phyloP scores from a whole-genome alignment of 1,140 invertebrate genomes.

The Dufourea novaeangliae region DNA sequence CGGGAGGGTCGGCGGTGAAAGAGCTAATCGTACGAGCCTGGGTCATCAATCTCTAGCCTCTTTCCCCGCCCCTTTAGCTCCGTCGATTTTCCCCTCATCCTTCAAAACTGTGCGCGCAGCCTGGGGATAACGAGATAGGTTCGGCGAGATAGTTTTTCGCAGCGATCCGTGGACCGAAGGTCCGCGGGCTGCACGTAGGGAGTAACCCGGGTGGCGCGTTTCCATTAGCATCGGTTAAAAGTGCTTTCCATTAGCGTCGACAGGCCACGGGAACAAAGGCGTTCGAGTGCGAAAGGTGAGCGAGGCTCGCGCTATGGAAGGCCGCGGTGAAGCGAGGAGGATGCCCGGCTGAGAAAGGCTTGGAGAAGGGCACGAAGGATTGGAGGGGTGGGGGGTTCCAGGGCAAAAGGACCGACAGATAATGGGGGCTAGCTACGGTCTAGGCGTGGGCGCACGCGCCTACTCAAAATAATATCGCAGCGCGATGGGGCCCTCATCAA shows the following conservation, averaged over 20 bases:
- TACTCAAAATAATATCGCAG: constrained; percentile 66
- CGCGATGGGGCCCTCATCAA: constrained; percentile 62
- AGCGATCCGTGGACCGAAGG: constrained; percentile 29
- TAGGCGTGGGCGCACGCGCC: constrained; percentile 46
- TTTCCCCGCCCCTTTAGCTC: too few relatives aligned
- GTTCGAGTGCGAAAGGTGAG: constrained; percentile 65
- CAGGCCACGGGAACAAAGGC: constrained; percentile 72
- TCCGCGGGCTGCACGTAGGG: constrained; percentile 3
- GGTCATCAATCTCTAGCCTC: constrained; percentile 33
- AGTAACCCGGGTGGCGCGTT: constrained; percentile 66
- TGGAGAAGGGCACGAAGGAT: constrained; percentile 59
- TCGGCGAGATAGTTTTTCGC: constrained; percentile 57
- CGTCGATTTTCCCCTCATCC: neutral
- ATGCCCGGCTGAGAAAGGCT: constrained; percentile 55
- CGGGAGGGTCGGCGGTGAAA: neutral
- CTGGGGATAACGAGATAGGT: constrained; percentile 44
- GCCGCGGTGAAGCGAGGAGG: constrained; percentile 31
- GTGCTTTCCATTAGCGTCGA: constrained; percentile 76
- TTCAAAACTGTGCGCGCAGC: constrained; percentile 20
- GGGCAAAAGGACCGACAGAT: constrained; percentile 59
- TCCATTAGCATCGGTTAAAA: constrained; percentile 79
- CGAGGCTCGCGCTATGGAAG: constrained; percentile 21
- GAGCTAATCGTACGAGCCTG: constrained; percentile 2
- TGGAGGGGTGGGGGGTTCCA: neutral
- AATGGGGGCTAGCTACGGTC: constrained; percentile 54